Evolutionary conservation across 2,113 vertebrate species (phyloP).

Genomic region (Chlamydotis undulata): DNA sequence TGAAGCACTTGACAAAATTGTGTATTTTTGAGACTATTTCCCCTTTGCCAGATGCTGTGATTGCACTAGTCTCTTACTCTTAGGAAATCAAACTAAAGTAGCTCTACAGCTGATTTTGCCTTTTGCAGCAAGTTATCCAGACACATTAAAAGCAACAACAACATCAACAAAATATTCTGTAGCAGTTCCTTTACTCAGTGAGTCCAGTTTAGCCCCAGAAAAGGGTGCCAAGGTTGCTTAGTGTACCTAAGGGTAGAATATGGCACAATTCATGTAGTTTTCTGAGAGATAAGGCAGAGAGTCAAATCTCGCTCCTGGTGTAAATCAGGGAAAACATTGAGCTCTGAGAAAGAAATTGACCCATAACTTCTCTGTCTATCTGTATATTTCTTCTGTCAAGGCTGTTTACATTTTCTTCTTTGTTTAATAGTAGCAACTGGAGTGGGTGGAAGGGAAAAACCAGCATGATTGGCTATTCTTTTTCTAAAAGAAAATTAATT

Average conservation of each 20-base stretch:
- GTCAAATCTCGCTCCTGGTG: background rate
- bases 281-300: background rate
- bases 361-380: background rate
- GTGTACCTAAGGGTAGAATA: background rate
- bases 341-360: background rate
- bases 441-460: background rate
- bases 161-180: background rate
- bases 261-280: background rate
- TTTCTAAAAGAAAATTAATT: background rate
- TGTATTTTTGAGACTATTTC: background rate
- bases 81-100: constrained; percentile 11
- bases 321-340: background rate
- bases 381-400: background rate
- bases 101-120: background rate
- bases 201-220: background rate
- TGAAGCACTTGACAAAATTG: background rate
- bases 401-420: constrained; percentile 25
- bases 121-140: background rate
- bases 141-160: background rate
- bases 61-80: background rate
- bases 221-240: background rate
- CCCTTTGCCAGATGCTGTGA: constrained; percentile 11
- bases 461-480: background rate
- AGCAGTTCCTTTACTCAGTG: background rate
- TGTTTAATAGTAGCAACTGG: background rate